These are phyloP conservation scores for Lanius collurio DNA, from an alignment of 2,113 vertebrate genomes.

Conservation along the genomic window DNA sequence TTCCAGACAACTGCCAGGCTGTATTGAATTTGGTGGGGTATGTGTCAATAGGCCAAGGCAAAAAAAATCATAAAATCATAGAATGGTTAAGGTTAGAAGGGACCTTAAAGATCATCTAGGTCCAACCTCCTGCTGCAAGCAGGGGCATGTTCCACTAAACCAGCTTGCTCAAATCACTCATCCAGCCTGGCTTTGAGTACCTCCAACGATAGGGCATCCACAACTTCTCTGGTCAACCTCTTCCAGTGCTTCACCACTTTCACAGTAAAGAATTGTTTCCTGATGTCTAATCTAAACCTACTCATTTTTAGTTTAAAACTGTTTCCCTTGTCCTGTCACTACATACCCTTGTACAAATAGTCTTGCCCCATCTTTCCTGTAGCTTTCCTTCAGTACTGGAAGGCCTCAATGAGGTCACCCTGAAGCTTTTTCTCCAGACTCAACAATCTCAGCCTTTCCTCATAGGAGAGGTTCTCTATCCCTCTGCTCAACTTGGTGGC, in stretches of 20 bases:
- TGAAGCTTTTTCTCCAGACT: not conserved
- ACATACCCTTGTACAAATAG: too few species aligned
- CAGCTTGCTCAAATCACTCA: not conserved
- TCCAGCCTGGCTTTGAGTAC: not conserved
- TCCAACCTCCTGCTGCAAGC: not conserved
- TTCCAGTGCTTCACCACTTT: not conserved
- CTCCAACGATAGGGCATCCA: not conserved
- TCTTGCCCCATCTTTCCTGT: not conserved
- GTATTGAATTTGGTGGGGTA: not conserved
- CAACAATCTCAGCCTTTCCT: not conserved
- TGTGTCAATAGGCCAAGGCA: accelerated
- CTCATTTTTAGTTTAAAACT: not conserved
- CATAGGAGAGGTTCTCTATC: not conserved
- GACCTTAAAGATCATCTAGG: not conserved
- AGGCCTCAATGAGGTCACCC: too few species aligned
- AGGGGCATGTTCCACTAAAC: not conserved
- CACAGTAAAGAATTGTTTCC: not conserved
- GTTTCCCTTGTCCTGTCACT: not conserved
- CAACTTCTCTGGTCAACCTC: not conserved
- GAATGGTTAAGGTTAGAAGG: not conserved
- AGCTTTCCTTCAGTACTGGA: not conserved
- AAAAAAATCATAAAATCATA: not conserved
- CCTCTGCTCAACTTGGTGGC: not conserved
- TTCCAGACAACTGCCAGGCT: not conserved
- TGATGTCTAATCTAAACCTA: not conserved